Conservation (phyloP, 2,113 vertebrate genomes). For the Cheirogaleus medius region DNA sequence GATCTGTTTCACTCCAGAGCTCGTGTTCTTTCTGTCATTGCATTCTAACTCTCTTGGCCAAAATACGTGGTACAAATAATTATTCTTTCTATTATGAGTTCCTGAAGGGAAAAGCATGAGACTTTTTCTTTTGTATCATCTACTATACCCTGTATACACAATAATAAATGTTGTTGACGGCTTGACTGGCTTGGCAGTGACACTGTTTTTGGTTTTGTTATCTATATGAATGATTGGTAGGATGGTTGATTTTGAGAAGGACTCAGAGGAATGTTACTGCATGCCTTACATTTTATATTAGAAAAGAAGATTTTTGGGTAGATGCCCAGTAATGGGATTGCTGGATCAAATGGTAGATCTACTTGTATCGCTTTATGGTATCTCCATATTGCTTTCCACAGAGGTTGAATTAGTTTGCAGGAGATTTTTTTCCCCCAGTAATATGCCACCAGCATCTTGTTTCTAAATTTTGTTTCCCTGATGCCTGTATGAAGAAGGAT, state of each 20-base stretch:
- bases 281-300: conserved; percentile 6
- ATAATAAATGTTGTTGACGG: background rate
- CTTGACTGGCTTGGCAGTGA: background rate
- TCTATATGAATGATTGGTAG: background rate
- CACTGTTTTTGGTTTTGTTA: background rate
- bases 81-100: background rate
- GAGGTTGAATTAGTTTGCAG: no score
- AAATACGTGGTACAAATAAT: background rate
- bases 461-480: background rate
- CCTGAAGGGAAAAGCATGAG: background rate
- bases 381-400: no score
- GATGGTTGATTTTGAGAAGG: background rate
- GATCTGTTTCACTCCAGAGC: background rate
- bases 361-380: no score
- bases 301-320: background rate
- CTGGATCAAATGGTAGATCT: no score
- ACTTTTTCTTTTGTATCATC: background rate
- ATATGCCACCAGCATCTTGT: background rate
- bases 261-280: background rate
- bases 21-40: background rate
- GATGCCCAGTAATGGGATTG: no score
- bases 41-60: background rate
- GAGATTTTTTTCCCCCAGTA: background rate
- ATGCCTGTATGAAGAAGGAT: background rate
- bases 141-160: background rate